Evolutionary conservation across 2,888 invertebrate species (phyloP), one percentile per base, ranked within the genome.

Genomic region (Diaprepes abbreviatus): DNA sequence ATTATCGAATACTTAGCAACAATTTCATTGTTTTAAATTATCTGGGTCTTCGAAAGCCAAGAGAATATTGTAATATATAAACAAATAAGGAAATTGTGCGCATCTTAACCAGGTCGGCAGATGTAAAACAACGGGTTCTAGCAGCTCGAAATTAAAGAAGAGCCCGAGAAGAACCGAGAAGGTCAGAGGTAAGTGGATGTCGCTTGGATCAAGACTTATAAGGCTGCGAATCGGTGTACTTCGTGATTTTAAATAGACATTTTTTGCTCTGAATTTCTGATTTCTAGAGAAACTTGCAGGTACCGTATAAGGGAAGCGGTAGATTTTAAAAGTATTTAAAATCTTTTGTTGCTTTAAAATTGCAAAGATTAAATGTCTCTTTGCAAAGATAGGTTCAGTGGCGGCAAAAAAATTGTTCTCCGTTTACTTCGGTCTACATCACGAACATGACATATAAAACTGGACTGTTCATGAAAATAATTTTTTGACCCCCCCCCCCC

Each of bases 61-160:
- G 66, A 67, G 73, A 69, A 73, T 69, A 69, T 69, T 52, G 68
- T 63, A 68, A 70, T 71, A 72, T 69, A 59, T 58, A 67, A 69
- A 70, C 76, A 69, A 75, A 78, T 76, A 76, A 75, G 75, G 75
- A 77, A 77, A 76, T 75, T 55, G 70, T 69, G 69, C 40, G 55
- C 74, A 72, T 75, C 75, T 74, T 76, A 78, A 73, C 75, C 66
- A 60, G 74, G 75, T 74, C 76, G 74, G 71, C 71, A 73, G 73
- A 74, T 75, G 75, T 72, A 71, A 70, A 71, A 69, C 73, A 74
- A 70, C 66, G 68, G 70, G 50, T 54, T 59, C 59, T 59, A 59
- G 69, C 59, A 59, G 28, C 33, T 43, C 45, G 54, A 40, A 58
- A 35, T 57, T 63, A 60, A 66, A 65, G 65, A 70, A 52, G 64